Conservation (phyloP, 2,113 vertebrate genomes). For the Corythoichthys intestinalis region DNA sequence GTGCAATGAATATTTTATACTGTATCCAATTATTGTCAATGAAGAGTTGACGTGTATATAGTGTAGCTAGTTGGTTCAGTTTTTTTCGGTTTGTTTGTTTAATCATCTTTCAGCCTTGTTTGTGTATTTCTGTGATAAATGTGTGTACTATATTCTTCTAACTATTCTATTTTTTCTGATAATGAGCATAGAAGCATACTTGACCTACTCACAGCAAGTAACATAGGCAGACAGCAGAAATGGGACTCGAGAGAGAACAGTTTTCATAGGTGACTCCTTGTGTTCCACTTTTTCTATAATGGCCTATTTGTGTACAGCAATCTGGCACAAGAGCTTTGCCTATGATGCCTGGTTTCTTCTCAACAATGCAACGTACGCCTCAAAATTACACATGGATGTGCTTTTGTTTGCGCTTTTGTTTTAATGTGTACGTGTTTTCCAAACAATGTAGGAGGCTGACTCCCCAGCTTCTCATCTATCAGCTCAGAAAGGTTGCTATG, state of each 20-base stretch:
- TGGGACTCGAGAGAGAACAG: conserved; percentile 26
- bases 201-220: conserved; percentile 44
- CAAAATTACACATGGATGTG: conserved; percentile 35
- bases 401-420: not conserved
- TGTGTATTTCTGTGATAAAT: conserved; percentile 25
- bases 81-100: conserved; percentile 3
- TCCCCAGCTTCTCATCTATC: conserved; percentile 65
- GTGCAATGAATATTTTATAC: too few species aligned
- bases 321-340: conserved; percentile 54
- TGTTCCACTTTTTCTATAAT: conserved; percentile 66
- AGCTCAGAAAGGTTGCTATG: conserved; percentile 70
- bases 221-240: conserved; percentile 8
- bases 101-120: conserved; percentile 11
- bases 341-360: conserved; percentile 67
- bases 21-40: too few species aligned
- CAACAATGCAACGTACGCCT: conserved; percentile 58
- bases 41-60: not conserved
- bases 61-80: too few species aligned
- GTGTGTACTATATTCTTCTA: conserved; percentile 40
- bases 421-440: conserved; percentile 18
- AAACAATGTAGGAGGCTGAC: conserved; percentile 58
- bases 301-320: conserved; percentile 65
- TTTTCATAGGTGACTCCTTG: conserved; percentile 59
- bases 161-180: conserved; percentile 64
- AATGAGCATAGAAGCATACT: conserved; percentile 43